phyloP scores from a whole-genome alignment of 1,140 invertebrate species.

The Bombus waltoni region DNA sequence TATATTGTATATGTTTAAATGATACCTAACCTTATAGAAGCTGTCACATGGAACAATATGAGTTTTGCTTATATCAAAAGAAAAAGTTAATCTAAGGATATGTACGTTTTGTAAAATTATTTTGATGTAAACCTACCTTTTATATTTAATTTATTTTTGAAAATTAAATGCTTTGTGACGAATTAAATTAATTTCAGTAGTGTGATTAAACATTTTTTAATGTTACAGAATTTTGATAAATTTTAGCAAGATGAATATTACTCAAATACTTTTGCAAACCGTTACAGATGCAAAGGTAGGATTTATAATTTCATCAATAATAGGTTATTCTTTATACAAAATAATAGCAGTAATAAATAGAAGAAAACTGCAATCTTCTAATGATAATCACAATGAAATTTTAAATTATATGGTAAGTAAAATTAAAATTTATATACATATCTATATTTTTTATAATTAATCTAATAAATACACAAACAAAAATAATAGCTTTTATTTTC shows the following conservation, averaged over 20 bases:
- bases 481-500: conserved; percentile 2
- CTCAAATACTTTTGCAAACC: conserved; percentile 15
- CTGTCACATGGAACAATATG: background rate
- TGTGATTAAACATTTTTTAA: background rate
- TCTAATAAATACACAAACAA: background rate
- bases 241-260: conserved; percentile 27
- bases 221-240: conserved; percentile 8
- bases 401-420: conserved; percentile 27
- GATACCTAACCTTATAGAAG: conserved; percentile 2
- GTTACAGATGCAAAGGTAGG: conserved; percentile 42
- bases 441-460: background rate
- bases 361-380: conserved; percentile 16
- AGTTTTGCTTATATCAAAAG: background rate
- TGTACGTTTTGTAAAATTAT: background rate
- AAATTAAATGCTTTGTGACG: background rate
- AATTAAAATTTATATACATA: background rate
- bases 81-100: background rate
- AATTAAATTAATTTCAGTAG: background rate
- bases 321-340: conserved; percentile 63
- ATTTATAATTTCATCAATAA: conserved; percentile 38
- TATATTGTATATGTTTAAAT: background rate
- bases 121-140: background rate
- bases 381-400: conserved; percentile 17
- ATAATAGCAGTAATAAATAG: conserved; percentile 4
- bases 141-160: background rate